These are phyloP conservation scores for Sphaerophoria taeniata DNA, from an alignment of 2,888 invertebrate genomes.

Conservation along the genomic window DNA sequence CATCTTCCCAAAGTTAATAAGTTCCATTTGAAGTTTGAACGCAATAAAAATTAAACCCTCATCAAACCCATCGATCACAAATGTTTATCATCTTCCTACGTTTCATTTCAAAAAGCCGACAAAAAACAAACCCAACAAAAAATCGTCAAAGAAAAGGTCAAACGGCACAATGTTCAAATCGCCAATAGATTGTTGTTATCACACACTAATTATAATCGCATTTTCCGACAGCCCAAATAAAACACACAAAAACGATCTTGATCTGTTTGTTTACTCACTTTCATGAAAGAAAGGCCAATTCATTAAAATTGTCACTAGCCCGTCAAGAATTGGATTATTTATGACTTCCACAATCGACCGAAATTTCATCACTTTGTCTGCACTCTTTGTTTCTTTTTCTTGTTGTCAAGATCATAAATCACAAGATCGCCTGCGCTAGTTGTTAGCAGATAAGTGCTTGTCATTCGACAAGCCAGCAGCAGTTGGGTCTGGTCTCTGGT, in stretches of 20 bases:
- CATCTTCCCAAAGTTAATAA: too few relatives aligned
- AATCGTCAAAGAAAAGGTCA: conserved; percentile 11
- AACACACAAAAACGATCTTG: conserved; percentile 24
- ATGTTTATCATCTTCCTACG: neutral
- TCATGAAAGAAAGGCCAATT: conserved; percentile 55
- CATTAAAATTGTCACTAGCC: conserved; percentile 71
- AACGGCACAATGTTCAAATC: conserved; percentile 6
- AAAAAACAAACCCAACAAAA: neutral
- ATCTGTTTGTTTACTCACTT: conserved; percentile 25
- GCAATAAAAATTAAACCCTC: too few relatives aligned
- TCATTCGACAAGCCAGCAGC: conserved; percentile 4
- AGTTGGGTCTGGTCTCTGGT: too few relatives aligned
- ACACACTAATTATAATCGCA: conserved; percentile 55
- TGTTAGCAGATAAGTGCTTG: conserved; percentile 66
- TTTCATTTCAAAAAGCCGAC: neutral
- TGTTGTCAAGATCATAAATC: conserved; percentile 62
- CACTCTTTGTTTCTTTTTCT: conserved; percentile 26
- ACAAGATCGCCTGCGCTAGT: conserved; percentile 69
- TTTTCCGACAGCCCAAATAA: neutral
- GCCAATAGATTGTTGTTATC: conserved; percentile 58
- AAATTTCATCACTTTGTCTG: conserved; percentile 57
- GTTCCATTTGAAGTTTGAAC: too few relatives aligned
- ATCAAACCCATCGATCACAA: too few relatives aligned
- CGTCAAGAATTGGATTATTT: conserved; percentile 61
- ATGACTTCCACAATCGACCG: conserved; percentile 65